Evolutionary conservation across 1,140 invertebrate genomes (phyloP), one percentile per base, ranked within the genome.

Genomic region (Elysia chlorotica): DNA sequence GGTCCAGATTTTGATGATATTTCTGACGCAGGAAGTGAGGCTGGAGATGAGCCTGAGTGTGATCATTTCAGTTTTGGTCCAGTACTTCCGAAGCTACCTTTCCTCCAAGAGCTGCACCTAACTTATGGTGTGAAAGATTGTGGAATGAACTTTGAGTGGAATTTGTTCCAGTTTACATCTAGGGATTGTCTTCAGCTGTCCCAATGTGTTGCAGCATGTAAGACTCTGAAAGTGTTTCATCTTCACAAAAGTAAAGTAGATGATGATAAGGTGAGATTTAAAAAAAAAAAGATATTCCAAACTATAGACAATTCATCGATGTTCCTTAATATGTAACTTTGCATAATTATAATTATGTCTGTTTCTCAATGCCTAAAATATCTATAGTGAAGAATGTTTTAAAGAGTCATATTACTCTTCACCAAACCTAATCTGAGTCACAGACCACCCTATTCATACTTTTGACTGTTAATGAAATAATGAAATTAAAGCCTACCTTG

Each of bases 111-210:
- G 65, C 71, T 88, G 5, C 78, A 82, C 62, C 65, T 88, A 23
- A 81, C 80, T n/a, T 88, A 86, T 79, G 83, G 84, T 37, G 86
- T 88, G 0, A 78, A 76, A 71, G 84, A 88, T 75, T 88, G 87
- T 80, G 87, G 87, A 23, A 88, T 88, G 87, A 88, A 88, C 75
- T 88, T 88, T 83, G 86, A 88, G 70, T 88, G 87, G 87, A 85
- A 82, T 74, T 73, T 88, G 31, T 88, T 88, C 78, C 82, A 87
- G 74, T 88, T 88, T 69, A 88, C 87, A 35, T 83, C 84, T 14
- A 79, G 81, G 74, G 87, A 88, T 74, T 88, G 87, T 75, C 73
- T 84, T 63, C 83, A 81, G 68, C 73, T 88, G 28, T 79, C 87
- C 28, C 84, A 88, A 70, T 83, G 84, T 78, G 77, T 88, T 25